Conservation (phyloP, 53 echinoderm and acorn worm species). For the Crossaster papposus region DNA sequence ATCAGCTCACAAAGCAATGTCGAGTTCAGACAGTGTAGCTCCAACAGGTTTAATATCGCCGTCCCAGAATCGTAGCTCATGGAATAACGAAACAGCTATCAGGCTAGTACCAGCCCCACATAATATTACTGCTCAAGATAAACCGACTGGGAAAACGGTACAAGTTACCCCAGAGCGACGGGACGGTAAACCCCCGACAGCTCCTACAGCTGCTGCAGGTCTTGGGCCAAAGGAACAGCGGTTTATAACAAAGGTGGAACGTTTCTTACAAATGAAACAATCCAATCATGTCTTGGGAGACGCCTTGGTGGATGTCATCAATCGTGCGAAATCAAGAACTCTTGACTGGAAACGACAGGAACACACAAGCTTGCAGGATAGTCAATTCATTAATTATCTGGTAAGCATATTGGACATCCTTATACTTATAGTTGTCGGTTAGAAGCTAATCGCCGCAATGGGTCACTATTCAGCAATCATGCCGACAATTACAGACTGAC, state of each 20-base stretch:
- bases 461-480: background rate
- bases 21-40: background rate
- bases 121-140: background rate
- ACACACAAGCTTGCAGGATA: background rate
- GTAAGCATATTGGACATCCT: background rate
- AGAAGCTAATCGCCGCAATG: too few species aligned
- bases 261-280: background rate
- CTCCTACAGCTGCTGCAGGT: background rate
- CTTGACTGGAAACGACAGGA: background rate
- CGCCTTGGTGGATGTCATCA: background rate
- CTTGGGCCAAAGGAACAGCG: background rate
- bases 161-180: background rate
- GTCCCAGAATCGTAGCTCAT: background rate
- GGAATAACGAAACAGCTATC: background rate
- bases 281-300: background rate
- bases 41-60: background rate
- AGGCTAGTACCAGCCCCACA: background rate
- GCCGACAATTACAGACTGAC: background rate
- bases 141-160: background rate
- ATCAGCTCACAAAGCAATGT: background rate
- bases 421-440: background rate
- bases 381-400: slow-evolving; percentile 3
- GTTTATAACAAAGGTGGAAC: background rate
- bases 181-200: background rate
- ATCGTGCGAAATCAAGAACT: background rate